Conservation (phyloP, 2,113 vertebrate genomes). For the Pseudorhombus dupliciocellatus region DNA sequence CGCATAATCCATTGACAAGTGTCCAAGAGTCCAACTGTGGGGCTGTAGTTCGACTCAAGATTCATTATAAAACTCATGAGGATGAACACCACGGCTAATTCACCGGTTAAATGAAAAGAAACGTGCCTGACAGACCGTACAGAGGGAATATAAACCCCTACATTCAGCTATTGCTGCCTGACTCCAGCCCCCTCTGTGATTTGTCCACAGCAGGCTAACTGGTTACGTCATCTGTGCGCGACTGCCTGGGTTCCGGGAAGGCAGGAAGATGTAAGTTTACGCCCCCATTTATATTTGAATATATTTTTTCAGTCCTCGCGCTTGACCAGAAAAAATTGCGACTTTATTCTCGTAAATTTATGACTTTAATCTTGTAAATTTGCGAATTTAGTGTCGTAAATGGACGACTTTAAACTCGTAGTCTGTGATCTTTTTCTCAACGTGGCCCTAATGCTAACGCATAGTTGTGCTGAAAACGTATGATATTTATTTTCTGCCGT, state of each 20-base stretch:
- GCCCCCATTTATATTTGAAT: background rate
- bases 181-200: background rate
- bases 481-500: background rate
- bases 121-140: background rate
- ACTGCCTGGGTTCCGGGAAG: background rate
- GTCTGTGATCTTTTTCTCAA: no score
- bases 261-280: constrained; percentile 42
- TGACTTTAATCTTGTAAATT: no score
- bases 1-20: background rate
- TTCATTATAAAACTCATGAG: fast-evolving
- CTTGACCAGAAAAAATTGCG: fast-evolving
- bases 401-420: fast-evolving
- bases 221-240: constrained; percentile 22
- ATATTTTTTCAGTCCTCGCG: fast-evolving
- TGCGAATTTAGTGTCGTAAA: no score
- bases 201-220: background rate
- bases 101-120: background rate
- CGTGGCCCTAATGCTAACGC: constrained; percentile 24
- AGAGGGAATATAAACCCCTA: fast-evolving
- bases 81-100: fast-evolving
- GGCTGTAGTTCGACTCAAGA: background rate
- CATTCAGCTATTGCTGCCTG: fast-evolving
- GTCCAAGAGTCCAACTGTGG: fast-evolving
- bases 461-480: background rate
- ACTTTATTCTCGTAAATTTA: no score